Evolutionary conservation across 1,140 invertebrate species (phyloP).

Genomic region (Notospermus geniculatus): DNA sequence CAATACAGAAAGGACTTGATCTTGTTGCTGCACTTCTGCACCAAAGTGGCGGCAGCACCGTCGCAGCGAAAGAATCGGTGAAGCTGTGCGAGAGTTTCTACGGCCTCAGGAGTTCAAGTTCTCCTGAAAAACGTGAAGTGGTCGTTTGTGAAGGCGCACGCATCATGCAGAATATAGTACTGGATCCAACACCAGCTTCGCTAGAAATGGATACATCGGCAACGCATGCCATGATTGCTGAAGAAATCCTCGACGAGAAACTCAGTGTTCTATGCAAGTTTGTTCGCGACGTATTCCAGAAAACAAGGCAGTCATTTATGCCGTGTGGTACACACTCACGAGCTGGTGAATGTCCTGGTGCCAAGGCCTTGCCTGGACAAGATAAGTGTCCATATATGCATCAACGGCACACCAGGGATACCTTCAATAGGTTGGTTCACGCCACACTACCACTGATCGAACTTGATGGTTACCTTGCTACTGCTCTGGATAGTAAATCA

Average conservation of each 20-base stretch:
- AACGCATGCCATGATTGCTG: constrained; percentile 14
- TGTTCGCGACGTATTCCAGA: constrained; percentile 9
- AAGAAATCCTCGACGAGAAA: constrained; percentile 18
- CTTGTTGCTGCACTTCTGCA: too few relatives aligned
- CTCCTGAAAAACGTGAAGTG: too few relatives aligned
- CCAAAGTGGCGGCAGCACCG: too few relatives aligned
- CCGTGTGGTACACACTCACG: constrained; percentile 24
- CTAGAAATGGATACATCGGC: constrained; percentile 18
- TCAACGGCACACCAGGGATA: constrained; percentile 11
- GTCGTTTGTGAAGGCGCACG: too few relatives aligned
- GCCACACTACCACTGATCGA: constrained; percentile 17
- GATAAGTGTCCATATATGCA: constrained; percentile 24
- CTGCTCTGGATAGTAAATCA: constrained; percentile 12
- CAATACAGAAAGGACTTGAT: too few relatives aligned
- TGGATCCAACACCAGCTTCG: too few relatives aligned
- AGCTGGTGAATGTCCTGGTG: constrained; percentile 2
- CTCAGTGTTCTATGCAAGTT: constrained; percentile 19
- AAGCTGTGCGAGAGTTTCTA: too few relatives aligned
- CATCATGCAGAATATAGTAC: too few relatives aligned
- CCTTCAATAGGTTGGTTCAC: constrained; percentile 15
- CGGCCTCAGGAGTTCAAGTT: too few relatives aligned
- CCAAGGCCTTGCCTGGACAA: not conserved
- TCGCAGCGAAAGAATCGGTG: too few relatives aligned
- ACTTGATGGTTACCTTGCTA: constrained; percentile 14
- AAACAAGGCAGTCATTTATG: constrained; percentile 10